Percentiles rank a stretch among this genome's conserved stretches.
These are phyloP conservation scores for Murina feae DNA, from an alignment of 2,113 vertebrate genomes.

Conservation along the genomic window DNA sequence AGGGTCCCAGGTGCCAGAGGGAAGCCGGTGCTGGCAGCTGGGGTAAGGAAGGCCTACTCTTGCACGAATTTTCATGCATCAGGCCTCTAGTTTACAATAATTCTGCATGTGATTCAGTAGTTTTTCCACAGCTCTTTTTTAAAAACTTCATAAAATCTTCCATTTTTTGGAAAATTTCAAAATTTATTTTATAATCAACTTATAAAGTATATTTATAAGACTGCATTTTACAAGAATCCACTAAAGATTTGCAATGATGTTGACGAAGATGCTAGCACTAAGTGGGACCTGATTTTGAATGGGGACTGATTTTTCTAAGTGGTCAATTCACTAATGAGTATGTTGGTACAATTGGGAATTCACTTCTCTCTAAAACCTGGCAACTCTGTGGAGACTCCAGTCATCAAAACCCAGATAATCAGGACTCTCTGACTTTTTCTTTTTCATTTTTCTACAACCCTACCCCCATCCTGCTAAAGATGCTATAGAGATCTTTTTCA, in stretches of 20 bases:
- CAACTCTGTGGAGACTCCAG: neutral
- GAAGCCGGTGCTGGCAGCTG: too few relatives aligned
- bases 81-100: neutral
- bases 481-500: neutral
- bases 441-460: neutral
- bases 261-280: neutral
- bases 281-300: constrained; percentile 31
- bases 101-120: neutral
- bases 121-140: neutral
- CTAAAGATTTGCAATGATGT: neutral
- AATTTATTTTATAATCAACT: neutral
- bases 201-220: neutral
- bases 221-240: neutral
- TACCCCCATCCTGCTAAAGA: neutral
- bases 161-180: neutral
- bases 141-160: neutral
- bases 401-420: neutral
- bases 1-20: too few relatives aligned
- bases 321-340: neutral
- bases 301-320: constrained; percentile 34
- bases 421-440: neutral
- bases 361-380: neutral
- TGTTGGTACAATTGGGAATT: constrained; percentile 2
- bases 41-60: too few relatives aligned
- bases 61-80: too few relatives aligned